These are phyloP conservation scores for Seladonia tumulorum DNA, from an alignment of 2,888 invertebrate species.

Conservation along the genomic window DNA sequence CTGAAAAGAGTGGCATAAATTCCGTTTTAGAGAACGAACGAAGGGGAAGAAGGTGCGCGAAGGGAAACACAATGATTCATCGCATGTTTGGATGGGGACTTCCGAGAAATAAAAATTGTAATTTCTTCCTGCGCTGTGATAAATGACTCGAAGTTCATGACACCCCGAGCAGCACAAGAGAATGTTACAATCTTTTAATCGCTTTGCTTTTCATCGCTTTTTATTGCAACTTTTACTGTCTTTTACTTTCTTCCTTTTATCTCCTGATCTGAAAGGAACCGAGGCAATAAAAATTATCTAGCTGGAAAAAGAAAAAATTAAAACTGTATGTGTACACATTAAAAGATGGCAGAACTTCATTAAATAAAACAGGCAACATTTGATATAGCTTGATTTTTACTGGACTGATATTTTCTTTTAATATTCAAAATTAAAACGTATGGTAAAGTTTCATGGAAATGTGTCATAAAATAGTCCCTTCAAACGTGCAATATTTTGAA, in stretches of 20 bases:
- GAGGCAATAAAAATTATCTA: background rate
- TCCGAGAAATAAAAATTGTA: conserved; percentile 54
- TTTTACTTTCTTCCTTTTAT: no score
- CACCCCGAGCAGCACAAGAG: background rate
- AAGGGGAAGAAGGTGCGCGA: conserved; percentile 6
- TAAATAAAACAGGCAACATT: background rate
- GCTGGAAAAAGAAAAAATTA: background rate
- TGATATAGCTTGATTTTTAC: background rate
- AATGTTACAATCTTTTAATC: background rate
- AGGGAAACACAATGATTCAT: conserved; percentile 42
- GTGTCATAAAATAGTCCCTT: no score
- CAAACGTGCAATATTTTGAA: background rate
- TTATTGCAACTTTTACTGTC: no score
- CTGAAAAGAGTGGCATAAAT: conserved; percentile 50
- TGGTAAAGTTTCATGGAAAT: background rate
- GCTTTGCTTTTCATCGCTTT: background rate
- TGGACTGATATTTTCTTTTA: background rate
- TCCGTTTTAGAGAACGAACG: conserved; percentile 53
- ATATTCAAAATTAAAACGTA: background rate
- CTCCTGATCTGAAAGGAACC: background rate
- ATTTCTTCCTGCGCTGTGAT: conserved; percentile 13
- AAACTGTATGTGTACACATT: background rate
- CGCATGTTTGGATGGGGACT: conserved; percentile 44
- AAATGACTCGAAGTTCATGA: background rate
- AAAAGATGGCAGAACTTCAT: background rate